Conservation (phyloP, 2,888 invertebrate genomes). For the Callosobruchus maculatus region DNA sequence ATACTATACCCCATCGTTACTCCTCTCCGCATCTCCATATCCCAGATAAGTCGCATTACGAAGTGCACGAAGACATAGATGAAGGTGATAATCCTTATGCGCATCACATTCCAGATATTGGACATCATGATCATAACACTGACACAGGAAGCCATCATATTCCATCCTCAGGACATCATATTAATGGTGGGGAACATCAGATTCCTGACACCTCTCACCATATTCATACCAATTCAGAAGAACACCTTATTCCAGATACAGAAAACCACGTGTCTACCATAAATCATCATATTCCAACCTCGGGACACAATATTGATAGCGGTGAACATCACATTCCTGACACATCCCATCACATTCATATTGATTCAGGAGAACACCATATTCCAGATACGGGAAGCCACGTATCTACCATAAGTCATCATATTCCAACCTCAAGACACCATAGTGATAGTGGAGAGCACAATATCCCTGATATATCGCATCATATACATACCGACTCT, state of each 20-base stretch:
- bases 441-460: neutral
- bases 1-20: neutral
- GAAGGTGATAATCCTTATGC: neutral
- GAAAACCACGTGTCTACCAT: too few species aligned
- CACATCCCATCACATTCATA: neutral
- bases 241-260: too few species aligned
- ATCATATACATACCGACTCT: neutral
- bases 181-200: too few species aligned
- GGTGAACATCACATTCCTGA: neutral
- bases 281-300: too few species aligned
- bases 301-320: neutral
- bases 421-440: neutral
- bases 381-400: neutral
- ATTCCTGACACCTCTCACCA: too few species aligned
- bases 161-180: too few species aligned
- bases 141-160: too few species aligned
- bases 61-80: neutral
- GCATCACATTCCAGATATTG: neutral
- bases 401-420: neutral
- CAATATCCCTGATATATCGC: neutral
- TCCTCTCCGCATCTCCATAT: neutral
- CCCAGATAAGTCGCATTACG: neutral
- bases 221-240: too few species aligned
- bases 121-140: neutral
- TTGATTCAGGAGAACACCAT: neutral